Evolutionary conservation across 1,140 invertebrate genomes (phyloP).

Genomic region (Panagrolaimus sp.): DNA sequence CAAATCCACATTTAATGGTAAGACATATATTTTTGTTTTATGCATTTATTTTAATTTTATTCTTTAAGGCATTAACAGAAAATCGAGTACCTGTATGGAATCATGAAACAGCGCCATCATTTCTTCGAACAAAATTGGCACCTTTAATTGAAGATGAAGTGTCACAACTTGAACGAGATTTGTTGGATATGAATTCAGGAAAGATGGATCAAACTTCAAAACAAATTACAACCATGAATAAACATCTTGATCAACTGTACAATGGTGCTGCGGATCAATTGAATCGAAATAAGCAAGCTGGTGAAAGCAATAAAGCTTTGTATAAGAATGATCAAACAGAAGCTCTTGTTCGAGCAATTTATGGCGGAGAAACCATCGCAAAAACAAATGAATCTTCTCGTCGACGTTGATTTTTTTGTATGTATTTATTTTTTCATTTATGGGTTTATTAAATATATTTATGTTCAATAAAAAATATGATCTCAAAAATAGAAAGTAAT

Average conservation of each 20-base stretch:
- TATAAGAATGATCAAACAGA: background rate
- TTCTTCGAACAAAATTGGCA: constrained; percentile 5
- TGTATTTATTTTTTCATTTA: too few species aligned
- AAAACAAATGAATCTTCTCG: too few species aligned
- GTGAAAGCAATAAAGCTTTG: background rate
- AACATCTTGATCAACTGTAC: background rate
- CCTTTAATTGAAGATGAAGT: background rate
- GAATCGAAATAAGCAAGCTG: background rate
- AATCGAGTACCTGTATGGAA: constrained; percentile 4
- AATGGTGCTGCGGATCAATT: background rate
- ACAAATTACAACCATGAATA: background rate
- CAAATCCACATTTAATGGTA: background rate
- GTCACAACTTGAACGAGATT: background rate
- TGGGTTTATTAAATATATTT: too few species aligned
- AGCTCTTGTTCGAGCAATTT: background rate
- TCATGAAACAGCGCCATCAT: constrained; percentile 6
- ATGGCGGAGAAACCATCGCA: background rate
- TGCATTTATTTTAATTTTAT: background rate
- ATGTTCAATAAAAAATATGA: too few species aligned
- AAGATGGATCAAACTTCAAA: background rate
- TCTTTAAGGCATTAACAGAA: constrained; percentile 9
- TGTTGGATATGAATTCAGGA: too few species aligned
- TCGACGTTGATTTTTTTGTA: too few species aligned
- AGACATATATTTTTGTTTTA: background rate
- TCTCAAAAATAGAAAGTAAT: too few species aligned